Conservation (phyloP, 2,888 invertebrate species). For the Stenoptilia bipunctidactyla region DNA sequence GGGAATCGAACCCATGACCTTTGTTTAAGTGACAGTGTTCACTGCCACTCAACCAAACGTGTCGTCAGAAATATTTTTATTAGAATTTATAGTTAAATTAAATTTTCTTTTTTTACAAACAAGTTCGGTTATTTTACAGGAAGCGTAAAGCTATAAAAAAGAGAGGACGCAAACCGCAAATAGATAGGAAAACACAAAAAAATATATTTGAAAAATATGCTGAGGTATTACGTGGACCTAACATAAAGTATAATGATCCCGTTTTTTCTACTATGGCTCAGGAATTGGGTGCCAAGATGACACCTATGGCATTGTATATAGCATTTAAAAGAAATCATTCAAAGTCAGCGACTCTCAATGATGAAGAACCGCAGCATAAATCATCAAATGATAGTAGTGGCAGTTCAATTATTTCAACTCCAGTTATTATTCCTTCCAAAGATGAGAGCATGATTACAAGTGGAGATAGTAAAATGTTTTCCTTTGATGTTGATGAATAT, state of each 20-base stretch:
- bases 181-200: slow-evolving; percentile 1
- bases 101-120: not conserved
- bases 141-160: not conserved
- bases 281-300: slow-evolving; percentile 1
- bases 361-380: not conserved
- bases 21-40: no score
- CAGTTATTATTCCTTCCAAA: not conserved
- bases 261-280: slow-evolving; percentile 4
- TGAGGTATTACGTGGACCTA: slow-evolving; percentile 1
- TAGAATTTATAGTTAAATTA: no score
- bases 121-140: not conserved
- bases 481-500: slow-evolving; percentile 2
- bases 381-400: not conserved
- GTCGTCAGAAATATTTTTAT: no score
- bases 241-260: slow-evolving; percentile 5
- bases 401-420: not conserved
- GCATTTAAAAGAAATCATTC: not conserved
- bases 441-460: not conserved
- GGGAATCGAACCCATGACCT: no score
- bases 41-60: no score
- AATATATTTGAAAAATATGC: slow-evolving; percentile 2
- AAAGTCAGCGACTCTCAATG: not conserved
- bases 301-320: slow-evolving; percentile 2
- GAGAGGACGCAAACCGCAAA: slow-evolving; percentile 3
- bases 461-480: not conserved